A percentile compares a stretch with the other conserved stretches of the same genome.
Evolutionary conservation across 2,797 vertebrate species (phyloP).

Genomic region (Martes flavigula): DNA sequence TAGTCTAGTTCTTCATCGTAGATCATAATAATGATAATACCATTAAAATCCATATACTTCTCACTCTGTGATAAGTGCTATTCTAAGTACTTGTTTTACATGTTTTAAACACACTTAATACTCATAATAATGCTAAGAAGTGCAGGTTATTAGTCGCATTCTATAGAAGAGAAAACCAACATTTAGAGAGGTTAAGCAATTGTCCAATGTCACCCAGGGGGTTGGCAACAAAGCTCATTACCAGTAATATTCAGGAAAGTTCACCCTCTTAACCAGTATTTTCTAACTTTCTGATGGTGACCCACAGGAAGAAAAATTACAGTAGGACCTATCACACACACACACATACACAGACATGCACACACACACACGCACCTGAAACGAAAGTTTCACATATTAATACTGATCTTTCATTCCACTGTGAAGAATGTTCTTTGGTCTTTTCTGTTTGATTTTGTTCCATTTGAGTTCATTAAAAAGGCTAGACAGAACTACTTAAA

Average conservation of each 20-base stretch:
- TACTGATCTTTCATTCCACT: not conserved
- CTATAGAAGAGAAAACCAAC: conserved; percentile 27
- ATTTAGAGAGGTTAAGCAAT: conserved; percentile 24
- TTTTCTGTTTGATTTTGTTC: not conserved
- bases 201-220: not conserved
- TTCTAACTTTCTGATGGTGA: not conserved
- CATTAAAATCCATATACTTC: not conserved
- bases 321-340: not conserved
- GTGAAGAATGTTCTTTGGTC: not conserved
- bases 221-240: not conserved
- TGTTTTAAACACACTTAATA: not conserved
- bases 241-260: not conserved
- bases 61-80: not conserved
- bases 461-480: conserved; percentile 19
- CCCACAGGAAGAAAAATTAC: not conserved
- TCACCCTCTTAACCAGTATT: not conserved
- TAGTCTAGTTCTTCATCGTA: not conserved
- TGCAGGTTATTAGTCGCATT: not conserved
- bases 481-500: not conserved
- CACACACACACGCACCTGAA: not conserved
- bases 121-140: not conserved
- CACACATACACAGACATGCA: no score
- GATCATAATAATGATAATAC: not conserved
- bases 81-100: not conserved
- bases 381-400: not conserved